phyloP scores from a whole-genome alignment of 2,113 vertebrate genomes.

The Embiotoca jacksoni region DNA sequence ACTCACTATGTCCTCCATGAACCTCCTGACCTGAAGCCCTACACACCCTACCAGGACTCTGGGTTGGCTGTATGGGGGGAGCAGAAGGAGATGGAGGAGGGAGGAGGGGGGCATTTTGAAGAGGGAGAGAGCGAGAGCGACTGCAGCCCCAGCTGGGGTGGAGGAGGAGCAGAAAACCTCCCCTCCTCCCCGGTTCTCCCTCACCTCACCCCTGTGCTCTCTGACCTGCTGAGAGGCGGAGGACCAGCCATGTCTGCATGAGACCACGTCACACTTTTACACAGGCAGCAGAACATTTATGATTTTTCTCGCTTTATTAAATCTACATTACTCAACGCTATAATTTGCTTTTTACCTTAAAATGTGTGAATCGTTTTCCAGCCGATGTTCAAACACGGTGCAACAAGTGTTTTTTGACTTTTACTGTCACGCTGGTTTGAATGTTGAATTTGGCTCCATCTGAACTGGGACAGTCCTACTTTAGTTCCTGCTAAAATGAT shows the following conservation, averaged over 20 bases:
- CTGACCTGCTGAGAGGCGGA: slow-evolving; percentile 67
- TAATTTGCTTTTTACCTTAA: not conserved
- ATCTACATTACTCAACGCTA: not conserved
- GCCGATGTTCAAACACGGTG: not conserved
- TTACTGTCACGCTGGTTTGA: too few species aligned
- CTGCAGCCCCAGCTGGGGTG: slow-evolving; percentile 73
- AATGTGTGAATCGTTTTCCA: not conserved
- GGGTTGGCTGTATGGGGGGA: slow-evolving; percentile 30
- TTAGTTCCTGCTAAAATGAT: too few species aligned
- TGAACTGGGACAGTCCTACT: too few species aligned
- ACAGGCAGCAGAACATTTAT: not conserved
- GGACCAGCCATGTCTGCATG: slow-evolving; percentile 48
- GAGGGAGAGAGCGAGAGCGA: slow-evolving; percentile 37
- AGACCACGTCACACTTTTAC: slow-evolving; percentile 2
- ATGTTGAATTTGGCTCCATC: too few species aligned
- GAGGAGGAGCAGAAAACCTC: slow-evolving; percentile 62
- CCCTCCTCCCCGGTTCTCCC: slow-evolving; percentile 42
- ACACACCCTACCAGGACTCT: slow-evolving; percentile 53
- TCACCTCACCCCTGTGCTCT: slow-evolving; percentile 71
- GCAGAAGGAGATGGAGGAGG: slow-evolving; percentile 49
- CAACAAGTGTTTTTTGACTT: not conserved
- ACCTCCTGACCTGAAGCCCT: slow-evolving; percentile 74
- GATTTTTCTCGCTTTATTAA: not conserved
- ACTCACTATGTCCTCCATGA: slow-evolving; percentile 67
- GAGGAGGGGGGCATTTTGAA: slow-evolving; percentile 44